A percentile compares a stretch with the other conserved stretches of the same genome.
Conservation (phyloP, 1,140 invertebrate species). For the Gyrodactylus salaris region DNA sequence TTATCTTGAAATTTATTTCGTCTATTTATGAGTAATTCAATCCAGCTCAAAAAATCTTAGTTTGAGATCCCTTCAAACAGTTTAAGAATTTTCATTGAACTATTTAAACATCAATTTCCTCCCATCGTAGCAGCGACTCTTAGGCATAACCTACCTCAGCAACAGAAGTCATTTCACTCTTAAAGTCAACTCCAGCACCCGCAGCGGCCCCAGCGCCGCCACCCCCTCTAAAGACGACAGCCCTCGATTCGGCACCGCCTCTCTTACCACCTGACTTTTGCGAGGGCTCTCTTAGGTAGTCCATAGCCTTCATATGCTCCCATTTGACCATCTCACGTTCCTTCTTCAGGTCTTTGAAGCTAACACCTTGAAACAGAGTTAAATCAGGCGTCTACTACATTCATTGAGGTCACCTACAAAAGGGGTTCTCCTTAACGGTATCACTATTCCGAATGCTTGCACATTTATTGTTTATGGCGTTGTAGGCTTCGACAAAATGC, state of each 20-base stretch:
- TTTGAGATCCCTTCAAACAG: too few relatives aligned
- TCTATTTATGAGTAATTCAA: too few relatives aligned
- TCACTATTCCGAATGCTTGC: background rate
- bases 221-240: background rate
- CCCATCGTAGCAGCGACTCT: background rate
- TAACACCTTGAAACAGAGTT: constrained; percentile 4
- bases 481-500: constrained; percentile 11
- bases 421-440: background rate
- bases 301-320: constrained; percentile 18
- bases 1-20: background rate
- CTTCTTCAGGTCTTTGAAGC: constrained; percentile 5
- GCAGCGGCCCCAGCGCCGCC: background rate
- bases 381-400: background rate
- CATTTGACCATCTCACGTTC: constrained; percentile 11
- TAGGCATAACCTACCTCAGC: background rate
- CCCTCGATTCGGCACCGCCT: background rate
- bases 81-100: too few relatives aligned
- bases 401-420: constrained; percentile 2
- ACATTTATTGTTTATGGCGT: background rate
- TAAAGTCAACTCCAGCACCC: background rate
- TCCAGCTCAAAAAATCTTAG: too few relatives aligned
- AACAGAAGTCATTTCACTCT: background rate
- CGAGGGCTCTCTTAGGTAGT: constrained; percentile 11
- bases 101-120: too few relatives aligned
- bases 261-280: constrained; percentile 3